These are phyloP conservation scores for Liparis tanakae DNA, from an alignment of 2,797 vertebrate species.

Conservation along the genomic window DNA sequence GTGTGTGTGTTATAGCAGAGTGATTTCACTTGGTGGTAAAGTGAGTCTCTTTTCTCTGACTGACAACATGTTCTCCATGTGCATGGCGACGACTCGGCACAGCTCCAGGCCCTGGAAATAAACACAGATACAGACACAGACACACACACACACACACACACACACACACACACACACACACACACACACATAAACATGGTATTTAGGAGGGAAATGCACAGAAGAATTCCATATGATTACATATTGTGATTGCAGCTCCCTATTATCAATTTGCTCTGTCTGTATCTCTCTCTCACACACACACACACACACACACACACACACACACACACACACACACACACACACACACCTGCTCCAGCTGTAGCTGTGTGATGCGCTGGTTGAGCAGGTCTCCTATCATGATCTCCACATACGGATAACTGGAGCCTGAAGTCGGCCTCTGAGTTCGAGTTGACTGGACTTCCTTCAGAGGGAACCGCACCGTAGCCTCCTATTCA, in stretches of 20 bases:
- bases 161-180: slow-evolving; percentile 17
- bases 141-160: slow-evolving; percentile 41
- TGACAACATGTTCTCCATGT: slow-evolving; percentile 92
- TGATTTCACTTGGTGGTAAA: slow-evolving; percentile 96
- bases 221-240: background rate
- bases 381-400: slow-evolving; percentile 90
- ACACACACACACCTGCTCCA: slow-evolving; percentile 89
- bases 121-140: slow-evolving; percentile 37
- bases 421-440: slow-evolving; percentile 90
- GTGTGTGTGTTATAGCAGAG: slow-evolving; percentile 85
- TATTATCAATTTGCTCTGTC: background rate
- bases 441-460: slow-evolving; percentile 93
- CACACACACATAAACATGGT: slow-evolving; percentile 29
- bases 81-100: slow-evolving; percentile 92
- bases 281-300: background rate
- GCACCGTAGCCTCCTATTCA: slow-evolving; percentile 87
- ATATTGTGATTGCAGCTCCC: background rate
- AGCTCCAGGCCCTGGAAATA: slow-evolving; percentile 91
- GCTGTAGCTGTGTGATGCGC: slow-evolving; percentile 91
- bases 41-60: slow-evolving; percentile 92
- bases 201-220: background rate
- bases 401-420: slow-evolving; percentile 93
- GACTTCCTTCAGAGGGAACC: slow-evolving; percentile 92
- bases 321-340: background rate
- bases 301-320: slow-evolving; percentile 68